A percentile compares a stretch with the other conserved stretches of the same genome.
Conservation (phyloP, 2,888 invertebrate genomes). For the Acheta domesticus region DNA sequence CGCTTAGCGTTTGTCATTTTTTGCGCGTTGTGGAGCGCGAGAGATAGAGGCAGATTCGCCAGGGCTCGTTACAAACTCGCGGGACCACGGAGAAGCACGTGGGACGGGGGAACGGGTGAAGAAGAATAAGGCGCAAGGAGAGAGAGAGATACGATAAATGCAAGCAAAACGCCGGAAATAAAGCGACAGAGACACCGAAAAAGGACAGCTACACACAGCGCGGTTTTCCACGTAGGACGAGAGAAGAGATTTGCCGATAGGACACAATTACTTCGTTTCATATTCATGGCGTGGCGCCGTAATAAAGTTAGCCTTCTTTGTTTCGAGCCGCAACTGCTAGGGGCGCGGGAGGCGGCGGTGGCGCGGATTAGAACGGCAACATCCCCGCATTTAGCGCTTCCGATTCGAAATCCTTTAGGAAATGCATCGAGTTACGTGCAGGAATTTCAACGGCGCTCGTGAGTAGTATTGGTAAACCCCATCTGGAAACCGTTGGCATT, state of each 20-base stretch:
- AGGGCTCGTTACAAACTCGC: not conserved
- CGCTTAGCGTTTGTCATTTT: slow-evolving; percentile 10
- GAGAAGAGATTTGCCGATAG: slow-evolving; percentile 7
- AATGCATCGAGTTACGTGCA: not conserved
- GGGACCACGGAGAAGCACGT: not conserved
- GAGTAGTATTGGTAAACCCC: too few relatives aligned
- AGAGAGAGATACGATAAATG: not conserved
- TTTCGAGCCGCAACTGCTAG: not conserved
- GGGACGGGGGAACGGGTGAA: not conserved
- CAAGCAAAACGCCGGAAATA: not conserved
- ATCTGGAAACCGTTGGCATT: too few relatives aligned
- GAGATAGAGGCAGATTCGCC: not conserved
- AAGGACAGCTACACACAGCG: not conserved
- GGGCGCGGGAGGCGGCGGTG: not conserved
- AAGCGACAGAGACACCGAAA: not conserved
- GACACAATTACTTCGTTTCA: slow-evolving; percentile 18
- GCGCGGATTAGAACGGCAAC: slow-evolving; percentile 5
- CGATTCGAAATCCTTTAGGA: not conserved
- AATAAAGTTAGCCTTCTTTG: slow-evolving; percentile 18
- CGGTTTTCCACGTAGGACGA: not conserved
- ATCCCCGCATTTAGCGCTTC: not conserved
- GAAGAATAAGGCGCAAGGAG: not conserved
- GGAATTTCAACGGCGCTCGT: not conserved
- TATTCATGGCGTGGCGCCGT: not conserved
- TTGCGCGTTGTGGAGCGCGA: not conserved